These are phyloP conservation scores for Cromileptes altivelis DNA, from an alignment of 2,113 vertebrate genomes.

Conservation along the genomic window DNA sequence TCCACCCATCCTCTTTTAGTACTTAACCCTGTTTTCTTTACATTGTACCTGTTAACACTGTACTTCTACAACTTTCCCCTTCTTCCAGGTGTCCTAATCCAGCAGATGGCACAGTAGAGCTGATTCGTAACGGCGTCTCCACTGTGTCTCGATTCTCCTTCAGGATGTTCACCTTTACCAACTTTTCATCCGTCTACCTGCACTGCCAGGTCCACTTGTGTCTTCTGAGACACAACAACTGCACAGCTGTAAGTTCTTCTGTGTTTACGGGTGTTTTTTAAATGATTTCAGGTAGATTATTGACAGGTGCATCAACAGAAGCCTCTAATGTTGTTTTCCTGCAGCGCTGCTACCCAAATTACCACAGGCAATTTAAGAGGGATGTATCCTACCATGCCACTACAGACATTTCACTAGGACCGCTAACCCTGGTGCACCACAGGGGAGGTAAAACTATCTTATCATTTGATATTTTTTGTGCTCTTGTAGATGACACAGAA, in stretches of 20 bases:
- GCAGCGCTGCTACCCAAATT: constrained; percentile 65
- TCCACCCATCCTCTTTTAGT: background rate
- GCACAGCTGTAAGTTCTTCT: constrained; percentile 63
- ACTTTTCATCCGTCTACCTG: constrained; percentile 69
- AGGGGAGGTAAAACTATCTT: background rate
- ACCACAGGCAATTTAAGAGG: constrained; percentile 26
- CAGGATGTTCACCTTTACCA: constrained; percentile 74
- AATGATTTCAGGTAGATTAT: background rate
- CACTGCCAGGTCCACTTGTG: constrained; percentile 82
- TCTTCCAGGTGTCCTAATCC: constrained; percentile 78
- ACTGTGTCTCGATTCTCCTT: constrained; percentile 79
- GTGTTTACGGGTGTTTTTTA: background rate
- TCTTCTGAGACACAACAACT: constrained; percentile 58
- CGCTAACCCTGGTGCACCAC: constrained; percentile 15
- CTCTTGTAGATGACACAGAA: background rate
- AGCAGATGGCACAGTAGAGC: constrained; percentile 68
- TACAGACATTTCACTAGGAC: constrained; percentile 67
- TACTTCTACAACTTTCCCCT: background rate
- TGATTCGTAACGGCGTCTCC: constrained; percentile 77
- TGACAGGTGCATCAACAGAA: background rate
- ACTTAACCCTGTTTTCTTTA: background rate
- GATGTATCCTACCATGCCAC: constrained; percentile 48
- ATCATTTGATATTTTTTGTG: background rate
- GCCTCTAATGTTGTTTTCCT: constrained; percentile 9
- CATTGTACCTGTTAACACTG: background rate